Evolutionary conservation across 2,113 vertebrate species (phyloP).

Genomic region (Stercorarius parasiticus): DNA sequence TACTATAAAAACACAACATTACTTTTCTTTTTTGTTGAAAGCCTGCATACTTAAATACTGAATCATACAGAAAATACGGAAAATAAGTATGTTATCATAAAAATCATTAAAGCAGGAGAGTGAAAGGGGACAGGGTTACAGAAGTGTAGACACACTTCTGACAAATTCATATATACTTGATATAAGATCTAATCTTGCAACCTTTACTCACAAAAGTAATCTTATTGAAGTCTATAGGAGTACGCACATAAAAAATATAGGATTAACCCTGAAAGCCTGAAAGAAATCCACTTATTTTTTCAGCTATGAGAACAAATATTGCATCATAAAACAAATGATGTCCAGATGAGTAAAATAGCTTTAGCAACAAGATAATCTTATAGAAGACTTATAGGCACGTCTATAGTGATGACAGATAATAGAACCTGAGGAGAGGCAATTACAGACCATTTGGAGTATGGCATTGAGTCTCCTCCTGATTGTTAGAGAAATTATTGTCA

Average conservation of each 20-base stretch:
- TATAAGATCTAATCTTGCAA: not conserved
- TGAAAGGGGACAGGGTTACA: not conserved
- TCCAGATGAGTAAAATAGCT: constrained; percentile 12
- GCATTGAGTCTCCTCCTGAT: not conserved
- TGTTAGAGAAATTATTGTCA: constrained; percentile 15
- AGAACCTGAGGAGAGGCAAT: not conserved
- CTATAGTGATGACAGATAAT: not conserved
- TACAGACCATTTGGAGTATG: not conserved
- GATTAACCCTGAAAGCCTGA: not conserved
- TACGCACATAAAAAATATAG: not conserved
- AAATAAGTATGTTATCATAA: not conserved
- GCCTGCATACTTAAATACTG: not conserved
- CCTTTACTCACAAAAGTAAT: not conserved
- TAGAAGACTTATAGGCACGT: not conserved
- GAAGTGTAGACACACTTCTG: not conserved
- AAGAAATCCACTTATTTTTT: not conserved
- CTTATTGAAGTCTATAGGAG: not conserved
- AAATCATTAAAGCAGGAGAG: not conserved
- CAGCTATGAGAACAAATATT: not conserved
- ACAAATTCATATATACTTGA: not conserved
- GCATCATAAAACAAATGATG: not conserved
- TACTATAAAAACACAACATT: not conserved
- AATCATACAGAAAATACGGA: not conserved
- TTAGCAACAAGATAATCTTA: not conserved
- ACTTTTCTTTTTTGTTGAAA: not conserved